Evolutionary conservation across 2,113 vertebrate genomes (phyloP), one percentile per base, ranked within the genome.

Genomic region (Tachycineta bicolor): DNA sequence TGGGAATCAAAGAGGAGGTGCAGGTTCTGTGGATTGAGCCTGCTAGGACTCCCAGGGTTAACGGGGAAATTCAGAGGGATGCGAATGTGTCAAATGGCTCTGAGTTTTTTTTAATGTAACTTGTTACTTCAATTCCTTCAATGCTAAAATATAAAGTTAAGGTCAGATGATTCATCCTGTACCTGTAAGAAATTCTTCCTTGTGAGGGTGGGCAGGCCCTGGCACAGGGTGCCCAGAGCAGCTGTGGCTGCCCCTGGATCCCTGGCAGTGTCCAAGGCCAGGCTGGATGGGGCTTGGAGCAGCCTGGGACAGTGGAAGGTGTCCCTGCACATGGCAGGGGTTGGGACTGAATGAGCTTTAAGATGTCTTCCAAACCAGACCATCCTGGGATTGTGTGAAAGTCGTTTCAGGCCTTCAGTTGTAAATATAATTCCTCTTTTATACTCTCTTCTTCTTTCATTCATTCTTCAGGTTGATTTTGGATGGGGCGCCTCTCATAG

Each of bases 401-500:
- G 21, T 52, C 37, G 6, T 22, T 18, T 44, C 14, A 83, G 70
- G 24, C 44, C 60, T 86, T 79, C 63, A 44, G 25, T 25, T 68
- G 25, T 43, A 77, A 69, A 23, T 43, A 9, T 2, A 2, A 3
- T 26, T 22, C 16, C 29, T 56, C n/a, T 33, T 28, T 31, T 56
- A 4, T 37, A 7, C 22, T 81, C 39, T 13, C 13, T 60, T 44
- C 59, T 74, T 56, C 33, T 5, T 77, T 59, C 28, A 5, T 75
- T 62, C 56, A 60, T 64, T 89, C 69, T 64, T 9, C 23, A 99
- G 99, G 94, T 93, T 99, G 91, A 96, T 99, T 75, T 96, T 99
- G 89, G 97, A 99, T 3, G 99, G 99, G 4, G 99, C 99, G 3
- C 99, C 99, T 62, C 99, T 99, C 73, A 99, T 99, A 65, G 99